phyloP scores from a whole-genome alignment of 2,113 vertebrate genomes.

The Poeciliopsis occidentalis region DNA sequence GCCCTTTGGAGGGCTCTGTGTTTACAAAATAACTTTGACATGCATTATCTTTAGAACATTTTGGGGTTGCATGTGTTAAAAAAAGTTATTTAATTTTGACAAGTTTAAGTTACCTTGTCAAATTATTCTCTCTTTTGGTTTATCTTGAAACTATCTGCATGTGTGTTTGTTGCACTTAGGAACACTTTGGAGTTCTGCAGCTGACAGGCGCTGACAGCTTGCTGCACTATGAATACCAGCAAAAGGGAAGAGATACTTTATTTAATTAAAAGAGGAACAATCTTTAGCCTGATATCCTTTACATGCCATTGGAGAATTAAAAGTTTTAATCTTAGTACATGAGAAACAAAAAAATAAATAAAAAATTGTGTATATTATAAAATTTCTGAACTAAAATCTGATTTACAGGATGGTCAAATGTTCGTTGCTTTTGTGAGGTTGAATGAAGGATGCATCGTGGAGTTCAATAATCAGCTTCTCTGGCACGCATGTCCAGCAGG shows the following conservation, averaged over 20 bases:
- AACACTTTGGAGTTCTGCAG: constrained; percentile 5
- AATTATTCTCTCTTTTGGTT: constrained; percentile 4
- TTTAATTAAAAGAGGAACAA: background rate
- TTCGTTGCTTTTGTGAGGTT: background rate
- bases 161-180: constrained; percentile 16
- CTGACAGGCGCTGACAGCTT: constrained; percentile 25
- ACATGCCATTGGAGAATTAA: background rate
- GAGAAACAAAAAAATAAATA: background rate
- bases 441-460: constrained; percentile 3
- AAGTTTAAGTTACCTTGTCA: background rate
- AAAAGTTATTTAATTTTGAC: background rate
- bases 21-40: background rate
- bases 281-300: background rate
- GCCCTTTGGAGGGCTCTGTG: background rate
- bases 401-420: background rate
- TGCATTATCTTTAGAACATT: background rate
- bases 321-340: background rate
- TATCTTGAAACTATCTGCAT: background rate
- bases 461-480: constrained; percentile 3
- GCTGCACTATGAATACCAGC: constrained; percentile 6
- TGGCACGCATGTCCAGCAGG: background rate
- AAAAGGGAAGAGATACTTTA: constrained; percentile 15
- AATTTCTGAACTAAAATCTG: background rate
- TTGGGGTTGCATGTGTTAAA: too few relatives aligned
- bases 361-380: background rate